A percentile compares a stretch with the other conserved stretches of the same genome.
Conservation (phyloP, 2,888 invertebrate species). For the Lithophane leautieri region DNA sequence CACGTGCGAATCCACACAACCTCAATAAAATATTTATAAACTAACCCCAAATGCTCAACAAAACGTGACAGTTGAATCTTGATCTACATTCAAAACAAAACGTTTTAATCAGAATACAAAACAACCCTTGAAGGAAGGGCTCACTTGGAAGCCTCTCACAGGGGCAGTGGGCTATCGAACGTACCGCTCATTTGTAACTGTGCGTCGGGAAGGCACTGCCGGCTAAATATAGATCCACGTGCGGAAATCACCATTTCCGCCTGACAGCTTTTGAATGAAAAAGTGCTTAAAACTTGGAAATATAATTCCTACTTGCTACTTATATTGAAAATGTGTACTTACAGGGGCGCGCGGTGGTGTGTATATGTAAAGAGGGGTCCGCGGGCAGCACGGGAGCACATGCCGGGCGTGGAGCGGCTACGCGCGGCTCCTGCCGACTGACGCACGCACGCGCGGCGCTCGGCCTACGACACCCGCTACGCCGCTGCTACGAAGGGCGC, state of each 20-base stretch:
- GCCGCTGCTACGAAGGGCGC: slow-evolving; percentile 72
- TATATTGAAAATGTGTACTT: slow-evolving; percentile 74
- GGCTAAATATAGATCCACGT: slow-evolving; percentile 84
- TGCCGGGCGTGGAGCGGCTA: slow-evolving; percentile 83
- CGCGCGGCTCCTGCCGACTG: slow-evolving; percentile 86
- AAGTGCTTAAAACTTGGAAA: slow-evolving; percentile 16
- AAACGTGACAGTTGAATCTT: slow-evolving; percentile 56
- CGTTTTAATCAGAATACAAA: slow-evolving; percentile 72
- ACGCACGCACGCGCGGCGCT: slow-evolving; percentile 84
- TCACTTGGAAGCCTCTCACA: slow-evolving; percentile 85
- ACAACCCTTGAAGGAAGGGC: slow-evolving; percentile 83
- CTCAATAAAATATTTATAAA: slow-evolving; percentile 55
- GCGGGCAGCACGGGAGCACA: slow-evolving; percentile 76
- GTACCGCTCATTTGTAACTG: slow-evolving; percentile 87
- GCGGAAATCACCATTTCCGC: slow-evolving; percentile 78
- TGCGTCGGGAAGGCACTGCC: slow-evolving; percentile 81
- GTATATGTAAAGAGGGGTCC: slow-evolving; percentile 72
- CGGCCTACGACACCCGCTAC: slow-evolving; percentile 67
- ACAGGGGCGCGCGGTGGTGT: slow-evolving; percentile 88
- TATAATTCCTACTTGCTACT: slow-evolving; percentile 13
- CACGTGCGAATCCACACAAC: slow-evolving; percentile 56
- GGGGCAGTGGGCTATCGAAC: slow-evolving; percentile 91
- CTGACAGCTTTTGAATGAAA: slow-evolving; percentile 74
- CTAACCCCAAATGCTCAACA: slow-evolving; percentile 60
- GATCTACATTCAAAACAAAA: slow-evolving; percentile 68